These are phyloP conservation scores for Athripsodes cinereus DNA, from an alignment of 2,888 invertebrate species.

Conservation along the genomic window DNA sequence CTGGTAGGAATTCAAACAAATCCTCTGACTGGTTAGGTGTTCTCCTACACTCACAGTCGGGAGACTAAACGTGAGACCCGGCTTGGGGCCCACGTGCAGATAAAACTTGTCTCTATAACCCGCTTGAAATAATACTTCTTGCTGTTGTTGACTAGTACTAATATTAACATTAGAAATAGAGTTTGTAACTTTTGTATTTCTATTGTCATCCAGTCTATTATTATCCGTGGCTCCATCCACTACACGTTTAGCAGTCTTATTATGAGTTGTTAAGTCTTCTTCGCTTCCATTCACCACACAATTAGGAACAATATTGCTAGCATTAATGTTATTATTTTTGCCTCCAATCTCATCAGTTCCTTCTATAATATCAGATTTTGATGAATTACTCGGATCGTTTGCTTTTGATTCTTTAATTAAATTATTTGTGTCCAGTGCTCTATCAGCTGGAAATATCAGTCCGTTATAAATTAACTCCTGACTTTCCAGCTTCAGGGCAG, in stretches of 20 bases:
- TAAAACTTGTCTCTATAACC: conserved; percentile 8
- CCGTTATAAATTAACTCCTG: neutral
- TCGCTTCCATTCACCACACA: neutral
- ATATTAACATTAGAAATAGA: too few relatives aligned
- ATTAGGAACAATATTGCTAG: too few relatives aligned
- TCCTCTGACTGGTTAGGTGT: conserved; percentile 69
- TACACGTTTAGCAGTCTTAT: neutral
- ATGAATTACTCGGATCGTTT: neutral
- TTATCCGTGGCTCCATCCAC: neutral
- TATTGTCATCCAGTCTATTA: neutral
- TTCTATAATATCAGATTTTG: neutral
- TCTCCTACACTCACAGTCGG: conserved; percentile 71
- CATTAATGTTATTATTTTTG: neutral
- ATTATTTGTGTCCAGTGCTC: conserved; percentile 1
- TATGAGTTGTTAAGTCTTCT: neutral
- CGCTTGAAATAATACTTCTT: neutral
- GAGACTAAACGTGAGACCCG: conserved; percentile 59
- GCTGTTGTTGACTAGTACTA: neutral
- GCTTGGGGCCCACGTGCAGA: conserved; percentile 31
- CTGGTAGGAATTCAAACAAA: conserved; percentile 71
- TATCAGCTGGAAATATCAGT: neutral
- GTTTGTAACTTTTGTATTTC: neutral
- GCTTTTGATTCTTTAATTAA: neutral
- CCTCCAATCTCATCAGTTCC: neutral
- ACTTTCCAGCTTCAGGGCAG: conserved; percentile 9